Percentiles rank a stretch among this genome's conserved stretches.
These are phyloP conservation scores for Coronaproctus castanopsis DNA, from an alignment of 2,888 invertebrate genomes.

Conservation along the genomic window DNA sequence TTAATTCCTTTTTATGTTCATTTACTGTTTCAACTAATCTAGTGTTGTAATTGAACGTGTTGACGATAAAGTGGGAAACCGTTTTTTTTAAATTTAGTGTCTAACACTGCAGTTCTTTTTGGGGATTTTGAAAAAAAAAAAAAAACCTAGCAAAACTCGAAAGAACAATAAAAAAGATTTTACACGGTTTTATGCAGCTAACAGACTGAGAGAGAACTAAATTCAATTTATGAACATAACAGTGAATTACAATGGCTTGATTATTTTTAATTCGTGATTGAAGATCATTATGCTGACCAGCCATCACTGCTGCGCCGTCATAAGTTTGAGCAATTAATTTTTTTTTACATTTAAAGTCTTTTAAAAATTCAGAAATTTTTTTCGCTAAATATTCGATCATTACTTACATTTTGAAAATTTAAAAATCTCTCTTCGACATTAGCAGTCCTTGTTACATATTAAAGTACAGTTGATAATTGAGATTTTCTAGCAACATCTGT, in stretches of 20 bases:
- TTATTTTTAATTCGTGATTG: background rate
- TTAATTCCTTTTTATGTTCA: background rate
- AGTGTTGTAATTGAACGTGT: background rate
- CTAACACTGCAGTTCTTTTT: background rate
- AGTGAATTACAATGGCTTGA: background rate
- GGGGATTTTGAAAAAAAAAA: background rate
- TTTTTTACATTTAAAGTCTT: background rate
- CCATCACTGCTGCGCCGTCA: background rate
- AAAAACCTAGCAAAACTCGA: background rate
- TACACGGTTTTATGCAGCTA: background rate
- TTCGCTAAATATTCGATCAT: background rate
- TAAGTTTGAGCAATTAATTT: background rate
- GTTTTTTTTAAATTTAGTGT: background rate
- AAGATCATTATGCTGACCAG: background rate
- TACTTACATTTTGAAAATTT: background rate
- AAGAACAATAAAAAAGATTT: background rate
- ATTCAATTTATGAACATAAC: background rate
- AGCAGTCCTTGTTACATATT: background rate
- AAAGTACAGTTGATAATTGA: background rate
- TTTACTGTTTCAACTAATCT: background rate
- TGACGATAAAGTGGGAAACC: background rate
- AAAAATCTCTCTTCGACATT: background rate
- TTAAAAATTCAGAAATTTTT: background rate
- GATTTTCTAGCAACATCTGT: background rate
- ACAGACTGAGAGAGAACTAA: background rate